A percentile compares a stretch with the other conserved stretches of the same genome.
Conservation (phyloP, 1,140 invertebrate genomes). For the Grapholita molesta region DNA sequence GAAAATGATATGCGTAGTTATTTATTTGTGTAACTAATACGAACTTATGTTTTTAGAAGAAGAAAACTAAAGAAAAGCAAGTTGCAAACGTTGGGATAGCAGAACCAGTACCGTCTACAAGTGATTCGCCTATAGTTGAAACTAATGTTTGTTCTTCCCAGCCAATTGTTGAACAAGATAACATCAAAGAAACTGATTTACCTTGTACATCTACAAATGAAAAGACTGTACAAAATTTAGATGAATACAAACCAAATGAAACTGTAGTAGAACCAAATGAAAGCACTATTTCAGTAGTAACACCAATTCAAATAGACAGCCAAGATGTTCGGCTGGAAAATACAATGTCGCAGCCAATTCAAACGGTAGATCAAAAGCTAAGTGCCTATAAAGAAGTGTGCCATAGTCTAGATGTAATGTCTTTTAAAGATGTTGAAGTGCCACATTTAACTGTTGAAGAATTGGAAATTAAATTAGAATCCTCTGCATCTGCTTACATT, state of each 20-base stretch:
- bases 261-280: background rate
- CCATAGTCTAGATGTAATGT: background rate
- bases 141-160: background rate
- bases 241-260: background rate
- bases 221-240: background rate
- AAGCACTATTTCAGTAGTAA: background rate
- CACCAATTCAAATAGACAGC: background rate
- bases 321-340: background rate
- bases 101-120: background rate
- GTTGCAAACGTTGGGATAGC: background rate
- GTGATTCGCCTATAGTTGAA: background rate
- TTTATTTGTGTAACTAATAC: background rate
- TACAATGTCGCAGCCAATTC: background rate
- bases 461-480: background rate
- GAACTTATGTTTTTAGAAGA: slow-evolving; percentile 4
- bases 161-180: background rate
- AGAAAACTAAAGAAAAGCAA: background rate
- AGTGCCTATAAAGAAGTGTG: background rate
- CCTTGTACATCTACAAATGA: background rate
- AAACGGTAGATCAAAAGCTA: background rate
- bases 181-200: background rate
- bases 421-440: background rate
- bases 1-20: background rate
- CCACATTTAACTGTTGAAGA: background rate
- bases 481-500: slow-evolving; percentile 35